phyloP scores from a whole-genome alignment of 92 coral and sea anemone species.

The Galaxea fascicularis region DNA sequence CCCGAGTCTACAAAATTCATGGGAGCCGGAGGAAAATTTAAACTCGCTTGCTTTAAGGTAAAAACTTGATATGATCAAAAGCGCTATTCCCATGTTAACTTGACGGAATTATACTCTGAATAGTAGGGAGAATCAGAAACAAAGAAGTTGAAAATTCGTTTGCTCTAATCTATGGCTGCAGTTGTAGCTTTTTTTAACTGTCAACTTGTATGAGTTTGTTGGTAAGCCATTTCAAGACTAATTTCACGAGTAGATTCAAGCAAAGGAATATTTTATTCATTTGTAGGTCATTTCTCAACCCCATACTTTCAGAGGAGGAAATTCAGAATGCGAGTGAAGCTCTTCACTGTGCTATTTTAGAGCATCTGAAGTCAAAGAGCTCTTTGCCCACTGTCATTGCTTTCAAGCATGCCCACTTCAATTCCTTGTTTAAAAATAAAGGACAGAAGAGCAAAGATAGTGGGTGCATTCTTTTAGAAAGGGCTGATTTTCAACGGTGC shows the following conservation, averaged over 20 bases:
- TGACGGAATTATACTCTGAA: neutral
- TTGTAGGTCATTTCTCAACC: constrained; percentile 27
- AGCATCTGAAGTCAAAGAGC: constrained; percentile 42
- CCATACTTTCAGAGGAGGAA: constrained; percentile 1
- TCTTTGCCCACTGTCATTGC: constrained; percentile 23
- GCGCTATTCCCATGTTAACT: neutral
- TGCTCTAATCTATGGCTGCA: no score
- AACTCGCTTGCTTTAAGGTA: constrained; percentile 20
- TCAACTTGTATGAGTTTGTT: no score
- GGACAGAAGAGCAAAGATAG: constrained; percentile 27
- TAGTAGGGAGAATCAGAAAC: neutral
- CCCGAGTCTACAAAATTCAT: neutral
- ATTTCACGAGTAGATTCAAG: neutral
- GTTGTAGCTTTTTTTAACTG: no score
- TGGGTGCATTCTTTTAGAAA: constrained; percentile 20
- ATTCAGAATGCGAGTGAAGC: constrained; percentile 14
- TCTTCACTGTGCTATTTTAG: constrained; percentile 21
- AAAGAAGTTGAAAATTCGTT: neutral
- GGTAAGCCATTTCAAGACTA: neutral
- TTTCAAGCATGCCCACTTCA: constrained; percentile 21
- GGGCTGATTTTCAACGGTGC: constrained; percentile 25
- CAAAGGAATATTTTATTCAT: neutral
- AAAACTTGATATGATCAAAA: neutral
- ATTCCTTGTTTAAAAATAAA: constrained; percentile 21
- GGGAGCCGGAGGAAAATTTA: constrained; percentile 1